These are phyloP conservation scores for Nudaria mundana DNA, from an alignment of 2,888 invertebrate species.

Conservation along the genomic window DNA sequence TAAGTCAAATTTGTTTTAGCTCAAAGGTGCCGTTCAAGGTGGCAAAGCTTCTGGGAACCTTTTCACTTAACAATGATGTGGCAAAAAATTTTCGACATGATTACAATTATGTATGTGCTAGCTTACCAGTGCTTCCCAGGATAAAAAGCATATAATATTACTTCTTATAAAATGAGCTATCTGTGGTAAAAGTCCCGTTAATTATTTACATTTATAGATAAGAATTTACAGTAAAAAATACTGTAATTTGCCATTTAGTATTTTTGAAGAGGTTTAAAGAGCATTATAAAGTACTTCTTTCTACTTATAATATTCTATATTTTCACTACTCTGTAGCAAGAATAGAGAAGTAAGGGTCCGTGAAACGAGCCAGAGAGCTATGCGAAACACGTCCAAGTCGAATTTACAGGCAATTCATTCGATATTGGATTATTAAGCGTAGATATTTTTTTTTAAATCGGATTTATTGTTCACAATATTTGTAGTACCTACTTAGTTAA, in stretches of 20 bases:
- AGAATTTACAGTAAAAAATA: too few species aligned
- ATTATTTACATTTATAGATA: too few species aligned
- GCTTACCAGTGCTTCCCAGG: too few species aligned
- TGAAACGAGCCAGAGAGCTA: slow-evolving; percentile 12
- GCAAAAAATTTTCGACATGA: too few species aligned
- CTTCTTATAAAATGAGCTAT: too few species aligned
- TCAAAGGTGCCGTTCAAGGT: too few species aligned
- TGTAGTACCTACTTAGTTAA: not conserved
- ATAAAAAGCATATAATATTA: too few species aligned
- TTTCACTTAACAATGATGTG: too few species aligned
- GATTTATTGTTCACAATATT: slow-evolving; percentile 25
- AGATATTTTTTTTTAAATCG: slow-evolving; percentile 70
- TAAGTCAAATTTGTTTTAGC: too few species aligned
- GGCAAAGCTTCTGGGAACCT: too few species aligned
- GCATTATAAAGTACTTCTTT: not conserved
- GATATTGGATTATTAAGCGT: slow-evolving; percentile 78
- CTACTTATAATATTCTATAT: not conserved
- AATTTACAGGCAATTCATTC: slow-evolving; percentile 78
- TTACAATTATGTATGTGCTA: too few species aligned
- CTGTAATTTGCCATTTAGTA: not conserved
- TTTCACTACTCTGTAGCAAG: slow-evolving; percentile 4
- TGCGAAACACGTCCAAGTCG: slow-evolving; percentile 64
- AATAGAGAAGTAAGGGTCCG: slow-evolving; percentile 10
- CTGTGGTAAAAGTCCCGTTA: too few species aligned
- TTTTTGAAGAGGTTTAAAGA: not conserved